These are phyloP conservation scores for Ectobius pallidus DNA, from an alignment of 2,888 invertebrate genomes.

Conservation along the genomic window DNA sequence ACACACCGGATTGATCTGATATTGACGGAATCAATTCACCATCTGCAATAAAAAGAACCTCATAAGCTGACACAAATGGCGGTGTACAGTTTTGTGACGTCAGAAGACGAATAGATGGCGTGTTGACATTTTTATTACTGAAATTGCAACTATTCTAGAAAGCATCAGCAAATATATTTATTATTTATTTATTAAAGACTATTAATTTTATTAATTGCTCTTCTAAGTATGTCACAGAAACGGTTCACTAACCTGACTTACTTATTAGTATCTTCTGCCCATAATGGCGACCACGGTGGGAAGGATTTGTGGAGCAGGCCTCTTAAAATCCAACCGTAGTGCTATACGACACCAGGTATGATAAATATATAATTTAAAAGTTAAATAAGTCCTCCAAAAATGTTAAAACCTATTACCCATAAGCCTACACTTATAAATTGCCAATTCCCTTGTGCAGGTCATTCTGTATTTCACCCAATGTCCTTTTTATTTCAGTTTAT, in stretches of 20 bases:
- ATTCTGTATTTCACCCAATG: no score
- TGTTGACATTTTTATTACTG: background rate
- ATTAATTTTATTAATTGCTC: no score
- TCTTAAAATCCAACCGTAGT: constrained; percentile 76
- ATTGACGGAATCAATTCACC: constrained; percentile 52
- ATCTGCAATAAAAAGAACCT: constrained; percentile 50
- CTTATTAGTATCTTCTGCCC: constrained; percentile 54
- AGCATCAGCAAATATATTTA: background rate
- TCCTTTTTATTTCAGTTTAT: no score
- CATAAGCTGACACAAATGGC: constrained; percentile 37
- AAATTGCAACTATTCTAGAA: background rate
- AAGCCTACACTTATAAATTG: no score
- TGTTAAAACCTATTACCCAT: no score
- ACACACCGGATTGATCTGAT: constrained; percentile 51
- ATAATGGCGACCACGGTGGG: constrained; percentile 90
- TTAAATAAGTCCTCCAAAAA: no score
- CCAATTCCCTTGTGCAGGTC: no score
- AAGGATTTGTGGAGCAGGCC: constrained; percentile 83
- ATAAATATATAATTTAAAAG: background rate
- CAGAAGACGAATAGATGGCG: constrained; percentile 26
- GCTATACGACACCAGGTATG: constrained; percentile 72
- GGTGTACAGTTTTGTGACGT: constrained; percentile 30
- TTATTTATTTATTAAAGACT: no score
- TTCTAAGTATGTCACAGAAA: background rate
- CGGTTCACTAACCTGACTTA: constrained; percentile 39